A percentile compares a stretch with the other conserved stretches of the same genome.
Evolutionary conservation across 2,888 invertebrate genomes (phyloP).

Genomic region (Apotomis turbidana): DNA sequence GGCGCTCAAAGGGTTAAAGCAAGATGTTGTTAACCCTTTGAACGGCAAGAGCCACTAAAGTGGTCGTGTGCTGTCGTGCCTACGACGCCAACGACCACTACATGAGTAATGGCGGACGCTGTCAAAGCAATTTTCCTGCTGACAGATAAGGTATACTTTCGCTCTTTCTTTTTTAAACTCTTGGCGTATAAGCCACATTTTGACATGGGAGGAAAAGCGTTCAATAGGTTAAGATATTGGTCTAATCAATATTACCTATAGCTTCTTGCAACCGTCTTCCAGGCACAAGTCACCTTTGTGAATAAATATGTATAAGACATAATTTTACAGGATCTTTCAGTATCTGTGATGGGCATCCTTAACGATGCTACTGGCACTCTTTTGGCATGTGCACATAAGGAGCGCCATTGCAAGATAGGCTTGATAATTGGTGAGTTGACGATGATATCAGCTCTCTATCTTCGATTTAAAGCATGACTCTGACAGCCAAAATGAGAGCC

Average conservation of each 20-base stretch:
- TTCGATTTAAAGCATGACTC: conserved; percentile 68
- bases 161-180: too few species aligned
- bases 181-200: too few species aligned
- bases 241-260: conserved; percentile 4
- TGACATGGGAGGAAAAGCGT: too few species aligned
- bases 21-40: neutral
- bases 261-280: conserved; percentile 13
- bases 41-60: too few species aligned
- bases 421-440: conserved; percentile 90
- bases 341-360: conserved; percentile 94
- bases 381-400: conserved; percentile 95
- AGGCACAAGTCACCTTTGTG: conserved; percentile 15
- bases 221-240: neutral
- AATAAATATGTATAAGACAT: conserved; percentile 50
- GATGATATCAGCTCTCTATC: conserved; percentile 73
- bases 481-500: conserved; percentile 68
- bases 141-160: too few species aligned
- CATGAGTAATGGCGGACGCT: too few species aligned
- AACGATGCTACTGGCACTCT: conserved; percentile 97
- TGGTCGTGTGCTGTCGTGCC: too few species aligned
- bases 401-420: conserved; percentile 90
- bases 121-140: too few species aligned
- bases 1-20: too few species aligned
- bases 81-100: too few species aligned
- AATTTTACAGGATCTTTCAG: conserved; percentile 88